Evolutionary conservation across 2,888 invertebrate genomes (phyloP), one percentile per base, ranked within the genome.

Genomic region (Gari tellinella): DNA sequence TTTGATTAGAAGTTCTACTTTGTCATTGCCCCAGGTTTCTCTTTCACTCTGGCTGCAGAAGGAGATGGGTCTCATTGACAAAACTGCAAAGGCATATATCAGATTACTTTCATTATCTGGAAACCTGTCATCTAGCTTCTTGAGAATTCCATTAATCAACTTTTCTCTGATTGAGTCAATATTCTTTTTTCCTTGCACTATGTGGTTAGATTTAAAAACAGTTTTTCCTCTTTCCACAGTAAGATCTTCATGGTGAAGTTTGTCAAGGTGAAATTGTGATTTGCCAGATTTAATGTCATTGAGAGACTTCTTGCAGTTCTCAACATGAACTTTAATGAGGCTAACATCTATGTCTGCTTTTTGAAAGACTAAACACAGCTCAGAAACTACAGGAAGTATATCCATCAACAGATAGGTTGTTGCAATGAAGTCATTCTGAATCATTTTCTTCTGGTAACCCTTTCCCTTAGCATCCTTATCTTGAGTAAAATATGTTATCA

Each of bases 61-160:
- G 3, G 55, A 48, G 1, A 72, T 19, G 15, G 65, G 65, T 60
- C 65, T 72, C 53, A 53, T 58, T 15, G 38, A 37, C 31, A 72
- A 25, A 2, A 41, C 53, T n/a, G 41, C 53, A 72, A 60, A 72
- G 3, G 53, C 65, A 52, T 53, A 48, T 15, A 65, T 40, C 26
- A 65, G 2, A n/a, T 60, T 64, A 14, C 53, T 64, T n/a, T 65
- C 65, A 46, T 53, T 23, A 8, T 56, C 64, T 12, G 64, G 64
- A 53, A 70, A 70, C 26, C 58, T 58, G 25, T 51, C 46, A 25
- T 58, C 26, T 21, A 64, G 21, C 12, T 41, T 70, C 23, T 57
- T 31, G 14, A 70, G 45, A 14, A 51, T 51, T 17, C 25, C 49
- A 51, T 63, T 51, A 52, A 58, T 43, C 10, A 64, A 64, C 10